Conservation (phyloP, 2,888 invertebrate genomes). For the Campaea margaritaria region DNA sequence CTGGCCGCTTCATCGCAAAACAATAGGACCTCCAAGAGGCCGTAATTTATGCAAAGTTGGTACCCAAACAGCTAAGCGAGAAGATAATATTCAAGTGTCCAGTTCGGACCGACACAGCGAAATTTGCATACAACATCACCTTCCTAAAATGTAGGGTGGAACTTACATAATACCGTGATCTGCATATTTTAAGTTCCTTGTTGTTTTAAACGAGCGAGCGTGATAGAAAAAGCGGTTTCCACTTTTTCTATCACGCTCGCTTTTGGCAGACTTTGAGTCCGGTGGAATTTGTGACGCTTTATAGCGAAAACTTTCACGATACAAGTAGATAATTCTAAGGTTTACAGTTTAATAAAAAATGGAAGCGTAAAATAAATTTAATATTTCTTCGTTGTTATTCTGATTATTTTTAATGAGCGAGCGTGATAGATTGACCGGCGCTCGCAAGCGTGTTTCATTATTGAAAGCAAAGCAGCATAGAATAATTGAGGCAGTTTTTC, state of each 20-base stretch:
- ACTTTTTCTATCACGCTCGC: too few relatives aligned
- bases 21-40: conserved; percentile 49
- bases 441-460: too few relatives aligned
- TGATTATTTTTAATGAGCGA: too few relatives aligned
- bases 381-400: too few relatives aligned
- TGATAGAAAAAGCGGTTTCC: conserved; percentile 1
- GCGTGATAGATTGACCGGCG: too few relatives aligned
- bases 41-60: conserved; percentile 56
- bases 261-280: not conserved
- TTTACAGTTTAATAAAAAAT: too few relatives aligned
- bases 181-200: conserved; percentile 23
- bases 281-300: not conserved
- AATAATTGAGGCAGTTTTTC: too few relatives aligned
- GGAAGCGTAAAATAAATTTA: too few relatives aligned
- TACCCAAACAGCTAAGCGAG: conserved; percentile 45
- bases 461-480: too few relatives aligned
- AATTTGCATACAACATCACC: conserved; percentile 54
- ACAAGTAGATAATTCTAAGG: too few relatives aligned
- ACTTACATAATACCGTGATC: conserved; percentile 25
- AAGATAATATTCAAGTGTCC: conserved; percentile 54
- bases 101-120: conserved; percentile 43
- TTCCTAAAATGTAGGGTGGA: conserved; percentile 42
- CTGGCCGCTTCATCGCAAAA: conserved; percentile 38
- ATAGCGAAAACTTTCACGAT: too few relatives aligned
- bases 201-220: conserved; percentile 10